Conservation (phyloP, 2,113 vertebrate genomes). For the Aleadryas rufinucha region DNA sequence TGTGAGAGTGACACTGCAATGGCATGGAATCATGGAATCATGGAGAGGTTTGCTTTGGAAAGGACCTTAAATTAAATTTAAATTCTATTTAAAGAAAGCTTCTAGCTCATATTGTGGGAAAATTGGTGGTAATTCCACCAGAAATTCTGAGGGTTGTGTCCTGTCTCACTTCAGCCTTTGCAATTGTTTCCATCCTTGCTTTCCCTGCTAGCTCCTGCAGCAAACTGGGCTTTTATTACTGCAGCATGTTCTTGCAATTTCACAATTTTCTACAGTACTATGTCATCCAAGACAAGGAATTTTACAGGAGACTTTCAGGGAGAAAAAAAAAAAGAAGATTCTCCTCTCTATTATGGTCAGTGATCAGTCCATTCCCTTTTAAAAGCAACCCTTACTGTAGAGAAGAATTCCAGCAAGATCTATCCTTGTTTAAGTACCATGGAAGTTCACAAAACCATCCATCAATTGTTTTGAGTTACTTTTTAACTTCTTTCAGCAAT, state of each 20-base stretch:
- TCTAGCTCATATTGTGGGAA: neutral
- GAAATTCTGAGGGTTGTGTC: neutral
- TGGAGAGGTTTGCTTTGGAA: neutral
- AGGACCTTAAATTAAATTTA: neutral
- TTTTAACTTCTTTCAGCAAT: neutral
- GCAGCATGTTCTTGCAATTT: neutral
- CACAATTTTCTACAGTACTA: neutral
- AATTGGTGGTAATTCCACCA: neutral
- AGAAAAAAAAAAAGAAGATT: neutral
- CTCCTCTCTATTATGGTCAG: neutral
- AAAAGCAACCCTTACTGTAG: neutral
- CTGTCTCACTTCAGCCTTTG: neutral
- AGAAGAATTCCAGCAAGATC: neutral
- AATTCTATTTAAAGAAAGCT: neutral
- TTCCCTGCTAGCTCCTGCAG: neutral
- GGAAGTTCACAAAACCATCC: neutral
- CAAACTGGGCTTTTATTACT: neutral
- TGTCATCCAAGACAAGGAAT: neutral
- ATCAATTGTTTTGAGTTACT: neutral
- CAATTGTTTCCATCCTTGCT: neutral
- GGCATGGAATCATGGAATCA: neutral
- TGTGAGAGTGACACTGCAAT: neutral
- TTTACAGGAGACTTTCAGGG: neutral
- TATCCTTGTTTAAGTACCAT: neutral
- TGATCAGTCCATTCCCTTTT: neutral